A percentile compares a stretch with the other conserved stretches of the same genome.
Evolutionary conservation across 1,140 invertebrate genomes (phyloP).

Genomic region (Matsumurasca onukii): DNA sequence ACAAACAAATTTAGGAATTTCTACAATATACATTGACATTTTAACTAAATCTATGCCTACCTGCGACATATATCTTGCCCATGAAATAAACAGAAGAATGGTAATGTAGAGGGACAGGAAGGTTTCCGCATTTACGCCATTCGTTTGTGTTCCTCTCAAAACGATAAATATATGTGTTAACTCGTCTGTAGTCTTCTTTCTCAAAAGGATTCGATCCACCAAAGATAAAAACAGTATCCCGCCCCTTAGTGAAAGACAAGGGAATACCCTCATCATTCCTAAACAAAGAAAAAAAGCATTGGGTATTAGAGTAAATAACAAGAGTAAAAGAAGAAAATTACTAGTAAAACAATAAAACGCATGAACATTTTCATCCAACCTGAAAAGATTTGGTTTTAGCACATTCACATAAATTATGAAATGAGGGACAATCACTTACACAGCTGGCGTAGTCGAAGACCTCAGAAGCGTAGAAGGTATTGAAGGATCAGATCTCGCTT

Average conservation of each 20-base stretch:
- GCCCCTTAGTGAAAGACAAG: too few relatives aligned
- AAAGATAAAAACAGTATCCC: background rate
- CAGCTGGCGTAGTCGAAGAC: background rate
- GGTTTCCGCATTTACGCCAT: background rate
- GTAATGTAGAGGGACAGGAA: background rate
- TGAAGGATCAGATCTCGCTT: background rate
- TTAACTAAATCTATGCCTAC: background rate
- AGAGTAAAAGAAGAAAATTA: too few relatives aligned
- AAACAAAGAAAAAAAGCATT: too few relatives aligned
- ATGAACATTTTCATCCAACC: too few relatives aligned
- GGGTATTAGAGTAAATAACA: too few relatives aligned
- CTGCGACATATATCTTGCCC: background rate
- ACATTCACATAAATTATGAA: too few relatives aligned
- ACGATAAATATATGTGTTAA: background rate
- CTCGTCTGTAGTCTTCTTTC: background rate
- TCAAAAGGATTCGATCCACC: background rate
- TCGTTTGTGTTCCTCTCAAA: background rate
- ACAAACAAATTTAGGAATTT: too few relatives aligned
- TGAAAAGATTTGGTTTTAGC: too few relatives aligned
- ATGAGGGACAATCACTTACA: background rate
- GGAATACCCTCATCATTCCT: too few relatives aligned
- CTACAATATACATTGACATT: too few relatives aligned
- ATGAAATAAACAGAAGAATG: background rate
- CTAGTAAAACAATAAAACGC: too few relatives aligned
- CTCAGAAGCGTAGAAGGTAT: background rate